phyloP scores from a whole-genome alignment of 2,113 vertebrate species.

The Grammomys dolichurus region DNA sequence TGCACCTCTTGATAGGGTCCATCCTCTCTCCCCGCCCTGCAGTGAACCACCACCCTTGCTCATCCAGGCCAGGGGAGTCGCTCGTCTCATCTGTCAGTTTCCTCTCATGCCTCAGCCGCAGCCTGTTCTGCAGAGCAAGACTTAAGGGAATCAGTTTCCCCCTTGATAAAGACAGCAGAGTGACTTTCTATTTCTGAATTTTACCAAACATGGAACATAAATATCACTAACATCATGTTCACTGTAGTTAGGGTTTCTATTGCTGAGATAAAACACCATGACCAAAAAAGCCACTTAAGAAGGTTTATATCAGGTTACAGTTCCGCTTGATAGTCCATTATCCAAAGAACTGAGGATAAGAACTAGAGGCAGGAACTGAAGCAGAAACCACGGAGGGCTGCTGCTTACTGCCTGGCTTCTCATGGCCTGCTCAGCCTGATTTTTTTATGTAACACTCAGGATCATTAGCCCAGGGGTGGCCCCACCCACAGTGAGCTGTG shows the following conservation, averaged over 20 bases:
- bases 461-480: not conserved
- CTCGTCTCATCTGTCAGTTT: not conserved
- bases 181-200: not conserved
- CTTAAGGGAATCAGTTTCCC: not conserved
- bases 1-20: not conserved
- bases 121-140: not conserved
- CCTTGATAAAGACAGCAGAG: not conserved
- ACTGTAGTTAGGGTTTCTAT: not conserved
- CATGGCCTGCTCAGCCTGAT: not conserved
- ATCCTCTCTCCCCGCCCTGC: accelerated
- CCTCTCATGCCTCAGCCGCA: not conserved
- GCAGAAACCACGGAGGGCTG: not conserved
- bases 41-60: accelerated
- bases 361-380: not conserved
- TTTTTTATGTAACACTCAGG: not conserved
- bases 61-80: accelerated
- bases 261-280: not conserved
- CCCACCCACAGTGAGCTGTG: not conserved
- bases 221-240: not conserved
- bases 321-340: not conserved
- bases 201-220: not conserved
- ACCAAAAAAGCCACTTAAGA: not conserved
- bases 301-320: not conserved
- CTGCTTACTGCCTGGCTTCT: not conserved
- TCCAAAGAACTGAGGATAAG: not conserved